These are phyloP conservation scores for Saccostrea echinata DNA, from an alignment of 1,140 invertebrate species.

Conservation along the genomic window DNA sequence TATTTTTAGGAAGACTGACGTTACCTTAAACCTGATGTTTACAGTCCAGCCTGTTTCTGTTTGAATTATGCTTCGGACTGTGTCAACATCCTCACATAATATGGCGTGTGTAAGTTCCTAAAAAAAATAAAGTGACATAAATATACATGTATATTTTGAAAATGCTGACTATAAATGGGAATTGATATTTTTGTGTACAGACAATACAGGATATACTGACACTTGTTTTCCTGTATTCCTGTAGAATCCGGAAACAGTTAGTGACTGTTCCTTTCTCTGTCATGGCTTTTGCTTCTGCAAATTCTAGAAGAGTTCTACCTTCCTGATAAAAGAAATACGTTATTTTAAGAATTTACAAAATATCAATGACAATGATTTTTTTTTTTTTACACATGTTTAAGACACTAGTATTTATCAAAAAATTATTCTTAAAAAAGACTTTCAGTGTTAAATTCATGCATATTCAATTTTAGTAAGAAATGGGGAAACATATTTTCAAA, in stretches of 20 bases:
- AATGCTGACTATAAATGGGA: too few species aligned
- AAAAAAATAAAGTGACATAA: background rate
- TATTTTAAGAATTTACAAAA: background rate
- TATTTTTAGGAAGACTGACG: too few species aligned
- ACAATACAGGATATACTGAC: constrained; percentile 57
- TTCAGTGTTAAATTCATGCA: background rate
- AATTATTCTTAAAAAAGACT: background rate
- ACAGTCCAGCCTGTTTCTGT: constrained; percentile 57
- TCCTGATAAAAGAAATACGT: constrained; percentile 57
- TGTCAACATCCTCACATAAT: constrained; percentile 62
- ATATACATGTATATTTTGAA: too few species aligned
- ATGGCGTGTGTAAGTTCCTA: constrained; percentile 69
- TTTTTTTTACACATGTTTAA: background rate
- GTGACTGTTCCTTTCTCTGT: constrained; percentile 43
- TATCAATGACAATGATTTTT: background rate
- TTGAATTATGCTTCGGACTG: constrained; percentile 53
- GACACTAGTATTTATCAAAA: background rate
- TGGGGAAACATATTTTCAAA: background rate
- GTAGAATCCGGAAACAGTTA: constrained; percentile 62
- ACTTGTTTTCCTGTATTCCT: constrained; percentile 61
- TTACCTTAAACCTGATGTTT: constrained; percentile 69
- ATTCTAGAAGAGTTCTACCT: constrained; percentile 63
- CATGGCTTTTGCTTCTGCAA: constrained; percentile 57
- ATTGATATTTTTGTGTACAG: background rate
- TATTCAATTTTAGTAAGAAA: background rate